phyloP scores from a whole-genome alignment of 1,140 invertebrate species.

The Luehdorfia chinensis region DNA sequence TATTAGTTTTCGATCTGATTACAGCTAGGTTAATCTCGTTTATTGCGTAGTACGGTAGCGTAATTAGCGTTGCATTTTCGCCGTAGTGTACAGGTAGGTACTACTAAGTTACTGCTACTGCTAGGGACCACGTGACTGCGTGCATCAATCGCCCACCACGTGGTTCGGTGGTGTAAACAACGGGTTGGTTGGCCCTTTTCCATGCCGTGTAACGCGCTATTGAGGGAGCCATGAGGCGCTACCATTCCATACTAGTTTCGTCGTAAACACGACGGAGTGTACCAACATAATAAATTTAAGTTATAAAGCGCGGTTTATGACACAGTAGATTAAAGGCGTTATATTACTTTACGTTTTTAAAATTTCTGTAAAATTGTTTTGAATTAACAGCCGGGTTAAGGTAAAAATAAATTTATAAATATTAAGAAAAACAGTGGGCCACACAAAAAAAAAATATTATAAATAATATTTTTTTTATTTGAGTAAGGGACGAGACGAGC shows the following conservation, averaged over 20 bases:
- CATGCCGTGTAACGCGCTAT: slow-evolving; percentile 27
- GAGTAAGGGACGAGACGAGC: too few relatives aligned
- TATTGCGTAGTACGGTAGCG: slow-evolving; percentile 29
- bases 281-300: too few relatives aligned
- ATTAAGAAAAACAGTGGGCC: too few relatives aligned
- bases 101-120: too few relatives aligned
- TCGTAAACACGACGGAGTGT: slow-evolving; percentile 11
- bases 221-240: slow-evolving; percentile 15
- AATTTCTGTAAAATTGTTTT: too few relatives aligned
- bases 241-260: slow-evolving; percentile 2
- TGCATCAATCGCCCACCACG: slow-evolving; percentile 62
- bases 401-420: too few relatives aligned
- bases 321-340: too few relatives aligned
- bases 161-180: slow-evolving; percentile 70
- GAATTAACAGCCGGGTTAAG: too few relatives aligned
- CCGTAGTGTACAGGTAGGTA: slow-evolving; percentile 37
- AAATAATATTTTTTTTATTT: too few relatives aligned
- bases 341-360: too few relatives aligned
- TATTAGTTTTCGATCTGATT: slow-evolving; percentile 66
- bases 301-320: too few relatives aligned
- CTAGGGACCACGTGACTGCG: slow-evolving; percentile 55
- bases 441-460: too few relatives aligned
- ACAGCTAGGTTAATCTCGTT: slow-evolving; percentile 44
- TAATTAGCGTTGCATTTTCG: slow-evolving; percentile 26
- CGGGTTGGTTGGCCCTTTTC: slow-evolving; percentile 51